Evolutionary conservation across 2,888 invertebrate species (phyloP).

Genomic region (Acanthosepion esculentum): DNA sequence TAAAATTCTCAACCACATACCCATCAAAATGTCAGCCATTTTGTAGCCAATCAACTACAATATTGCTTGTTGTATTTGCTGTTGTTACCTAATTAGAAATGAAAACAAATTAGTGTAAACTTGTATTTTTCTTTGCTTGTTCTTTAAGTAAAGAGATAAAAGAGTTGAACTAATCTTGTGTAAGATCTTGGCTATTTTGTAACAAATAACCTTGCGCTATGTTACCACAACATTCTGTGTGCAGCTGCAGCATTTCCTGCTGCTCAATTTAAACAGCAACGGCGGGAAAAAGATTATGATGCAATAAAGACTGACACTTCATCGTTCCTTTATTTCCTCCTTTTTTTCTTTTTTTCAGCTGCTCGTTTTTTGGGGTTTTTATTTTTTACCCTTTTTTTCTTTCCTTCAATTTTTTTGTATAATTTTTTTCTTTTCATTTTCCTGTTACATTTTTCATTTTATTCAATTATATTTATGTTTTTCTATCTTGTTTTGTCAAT

Average conservation of each 20-base stretch:
- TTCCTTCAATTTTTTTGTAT: too few species aligned
- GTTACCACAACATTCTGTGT: background rate
- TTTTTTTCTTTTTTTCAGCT: too few species aligned
- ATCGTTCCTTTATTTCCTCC: too few species aligned
- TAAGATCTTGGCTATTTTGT: slow-evolving; percentile 2
- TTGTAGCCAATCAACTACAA: background rate
- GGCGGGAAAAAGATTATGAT: background rate
- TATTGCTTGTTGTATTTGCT: background rate
- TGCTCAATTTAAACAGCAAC: background rate
- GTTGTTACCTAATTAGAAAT: background rate
- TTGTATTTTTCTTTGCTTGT: background rate
- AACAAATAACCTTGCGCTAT: background rate
- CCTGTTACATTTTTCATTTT: too few species aligned
- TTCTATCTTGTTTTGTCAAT: too few species aligned
- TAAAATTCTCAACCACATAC: background rate
- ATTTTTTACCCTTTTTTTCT: too few species aligned
- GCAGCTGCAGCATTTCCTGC: background rate
- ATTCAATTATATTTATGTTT: too few species aligned
- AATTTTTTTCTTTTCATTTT: too few species aligned
- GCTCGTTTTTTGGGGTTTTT: too few species aligned
- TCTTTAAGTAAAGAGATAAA: background rate
- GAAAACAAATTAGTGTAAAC: background rate
- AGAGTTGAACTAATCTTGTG: background rate
- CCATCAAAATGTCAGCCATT: background rate
- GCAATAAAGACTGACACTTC: too few species aligned